Base-by-base conservation (phyloP, 2,113 vertebrate genomes). In the Myodes glareolus region DNA sequence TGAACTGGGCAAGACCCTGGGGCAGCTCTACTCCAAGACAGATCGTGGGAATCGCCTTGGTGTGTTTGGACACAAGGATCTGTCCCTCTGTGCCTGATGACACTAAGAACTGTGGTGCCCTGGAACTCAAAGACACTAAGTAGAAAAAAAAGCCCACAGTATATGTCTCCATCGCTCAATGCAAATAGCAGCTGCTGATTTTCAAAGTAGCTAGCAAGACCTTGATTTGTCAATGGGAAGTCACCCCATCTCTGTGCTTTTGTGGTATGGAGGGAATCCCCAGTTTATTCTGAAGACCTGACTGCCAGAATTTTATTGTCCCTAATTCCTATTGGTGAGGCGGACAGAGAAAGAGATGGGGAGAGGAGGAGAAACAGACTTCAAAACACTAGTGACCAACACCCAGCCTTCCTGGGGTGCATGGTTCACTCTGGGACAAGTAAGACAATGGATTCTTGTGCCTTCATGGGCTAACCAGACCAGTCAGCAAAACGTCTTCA, bases 211-310 rank as follows among this genome's bases (percentile, higher is more conserved):
- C 76, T 70, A 81, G 80, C 82, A 92, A 88, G 63, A 55, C 52
- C 68, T 92, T 52, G 33, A 47, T 93, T 78, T 78, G 68, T 68
- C 78, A 50, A 19, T 27, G 47, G 3, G 45, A 95, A 92, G 31
- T 70, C 72, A 92, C 80, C 52, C 81, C 47, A 67, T 84, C 91
- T 78, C 92, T 81, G 67, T 58, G 61, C 45, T 45, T 68, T 70
- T 5, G 36, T 47, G 78, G 25, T 27, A 72, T 29, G 31, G 7
- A n/a, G 36, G 16, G 47, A 55, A 47, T 29, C 17, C 29, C 78
- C 90, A 19, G 93, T 93, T 89, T 92, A 61, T 52, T 95, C 45
- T 17, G 6, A 89, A 96, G 63, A 89, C n/a, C 25, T 94, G 45
- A 70, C 52, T 92, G 67, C 45, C 70, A 36, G 91, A 58, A 73